Evolutionary conservation across 2,113 vertebrate genomes (phyloP), one percentile per base, ranked within the genome.

Genomic region (Chitala chitala): DNA sequence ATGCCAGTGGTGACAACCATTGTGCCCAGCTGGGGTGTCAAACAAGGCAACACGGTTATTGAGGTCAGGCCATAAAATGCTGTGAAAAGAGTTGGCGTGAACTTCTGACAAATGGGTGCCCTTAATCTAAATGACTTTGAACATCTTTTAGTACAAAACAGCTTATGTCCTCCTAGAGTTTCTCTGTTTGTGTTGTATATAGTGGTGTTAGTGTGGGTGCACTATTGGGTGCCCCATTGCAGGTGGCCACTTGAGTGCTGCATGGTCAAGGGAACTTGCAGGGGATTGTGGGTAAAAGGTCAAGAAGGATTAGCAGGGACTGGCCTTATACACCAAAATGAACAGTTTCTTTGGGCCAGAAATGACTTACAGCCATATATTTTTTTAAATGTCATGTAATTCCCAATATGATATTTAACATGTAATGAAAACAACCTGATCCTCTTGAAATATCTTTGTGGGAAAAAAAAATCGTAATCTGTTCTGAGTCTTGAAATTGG

Each of bases 61-160:
- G 36, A 74, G 63, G 51, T 71, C 58, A 76, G 31, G 68, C 65
- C 42, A 69, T 75, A 53, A 44, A 78, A 58, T 78, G 56, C 58
- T 77, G 68, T 75, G 51, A 77, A 53, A 42, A 68, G 61, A 15
- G 2, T 22, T n/a, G 40, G n/a, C 38, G 42, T 71, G 64, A 59
- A 33, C 26, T 36, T 69, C 50, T 56, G 50, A 78, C 53, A 71
- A 63, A 77, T 73, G 61, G 44, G 69, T 53, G 76, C 26, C 66
- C 72, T 63, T 59, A 73, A 78, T 50, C 61, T 65, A 73, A 78
- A 78, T 78, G 56, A 69, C 66, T 33, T 46, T 69, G 15, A 9
- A 38, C 38, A 15, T 72, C 54, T 55, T 73, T 74, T 46, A 50
- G 66, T 59, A 53, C 74, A 70, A 79, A 76, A 74, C 54, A 65